These are phyloP conservation scores for Diorhabda elongata DNA, from an alignment of 1,140 invertebrate genomes.

Conservation along the genomic window DNA sequence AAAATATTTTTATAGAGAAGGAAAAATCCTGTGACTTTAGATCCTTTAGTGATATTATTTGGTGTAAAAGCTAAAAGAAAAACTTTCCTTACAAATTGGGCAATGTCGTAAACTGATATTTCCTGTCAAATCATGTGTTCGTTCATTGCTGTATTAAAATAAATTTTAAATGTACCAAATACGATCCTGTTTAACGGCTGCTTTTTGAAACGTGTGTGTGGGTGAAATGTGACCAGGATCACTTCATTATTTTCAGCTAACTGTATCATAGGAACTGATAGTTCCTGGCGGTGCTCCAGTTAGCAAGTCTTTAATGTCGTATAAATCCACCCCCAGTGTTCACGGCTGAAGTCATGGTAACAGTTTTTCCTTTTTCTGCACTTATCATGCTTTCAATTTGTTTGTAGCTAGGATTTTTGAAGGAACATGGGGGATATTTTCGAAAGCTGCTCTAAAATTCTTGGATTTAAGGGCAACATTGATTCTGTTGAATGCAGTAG, in stretches of 20 bases:
- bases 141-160: neutral
- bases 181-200: neutral
- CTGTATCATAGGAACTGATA: neutral
- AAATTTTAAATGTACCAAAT: neutral
- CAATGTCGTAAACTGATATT: neutral
- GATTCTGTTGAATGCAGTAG: conserved; percentile 25
- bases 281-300: no score
- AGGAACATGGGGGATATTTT: neutral
- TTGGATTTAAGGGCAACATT: neutral
- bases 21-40: neutral
- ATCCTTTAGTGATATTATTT: neutral
- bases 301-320: neutral
- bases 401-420: neutral
- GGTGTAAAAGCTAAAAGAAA: neutral
- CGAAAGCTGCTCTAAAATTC: neutral
- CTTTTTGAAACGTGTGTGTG: neutral
- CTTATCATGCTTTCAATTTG: neutral
- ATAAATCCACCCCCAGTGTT: neutral
- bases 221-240: neutral
- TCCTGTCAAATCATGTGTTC: neutral
- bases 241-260: neutral
- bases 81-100: neutral
- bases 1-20: neutral
- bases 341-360: neutral
- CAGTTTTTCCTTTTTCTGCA: neutral